phyloP scores from a whole-genome alignment of 1,140 invertebrate genomes.

The Drosophila ironensis region DNA sequence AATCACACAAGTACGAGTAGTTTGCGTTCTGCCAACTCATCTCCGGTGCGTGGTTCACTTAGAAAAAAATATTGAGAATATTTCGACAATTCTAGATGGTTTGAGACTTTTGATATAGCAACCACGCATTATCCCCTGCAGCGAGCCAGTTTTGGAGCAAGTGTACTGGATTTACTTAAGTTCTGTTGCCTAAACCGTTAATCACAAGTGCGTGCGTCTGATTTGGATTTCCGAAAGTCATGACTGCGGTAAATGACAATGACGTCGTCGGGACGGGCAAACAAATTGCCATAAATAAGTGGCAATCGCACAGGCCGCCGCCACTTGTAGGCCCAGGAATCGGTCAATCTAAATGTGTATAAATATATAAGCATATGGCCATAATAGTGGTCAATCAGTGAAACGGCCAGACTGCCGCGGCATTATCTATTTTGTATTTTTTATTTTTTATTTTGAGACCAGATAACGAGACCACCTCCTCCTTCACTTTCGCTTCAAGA shows the following conservation, averaged over 20 bases:
- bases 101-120: background rate
- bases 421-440: conserved; percentile 11
- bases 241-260: conserved; percentile 13
- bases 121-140: too few relatives aligned
- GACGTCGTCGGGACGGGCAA: conserved; percentile 17
- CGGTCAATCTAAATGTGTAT: background rate
- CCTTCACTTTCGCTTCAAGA: conserved; percentile 18
- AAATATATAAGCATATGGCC: background rate
- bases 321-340: conserved; percentile 20
- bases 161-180: background rate
- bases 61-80: background rate
- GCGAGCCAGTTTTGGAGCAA: too few relatives aligned
- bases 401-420: conserved; percentile 4
- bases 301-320: background rate
- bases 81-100: background rate
- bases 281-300: conserved; percentile 34
- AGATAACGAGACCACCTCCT: conserved; percentile 11
- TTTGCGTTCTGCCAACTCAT: conserved; percentile 33
- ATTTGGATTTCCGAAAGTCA: conserved; percentile 11
- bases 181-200: too few relatives aligned
- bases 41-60: conserved; percentile 31
- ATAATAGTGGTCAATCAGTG: conserved; percentile 33
- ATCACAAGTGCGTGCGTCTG: too few relatives aligned
- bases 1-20: conserved; percentile 15
- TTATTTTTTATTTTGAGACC: background rate